Base-by-base conservation (phyloP, 2,113 vertebrate species). In the Danio rerio region DNA sequence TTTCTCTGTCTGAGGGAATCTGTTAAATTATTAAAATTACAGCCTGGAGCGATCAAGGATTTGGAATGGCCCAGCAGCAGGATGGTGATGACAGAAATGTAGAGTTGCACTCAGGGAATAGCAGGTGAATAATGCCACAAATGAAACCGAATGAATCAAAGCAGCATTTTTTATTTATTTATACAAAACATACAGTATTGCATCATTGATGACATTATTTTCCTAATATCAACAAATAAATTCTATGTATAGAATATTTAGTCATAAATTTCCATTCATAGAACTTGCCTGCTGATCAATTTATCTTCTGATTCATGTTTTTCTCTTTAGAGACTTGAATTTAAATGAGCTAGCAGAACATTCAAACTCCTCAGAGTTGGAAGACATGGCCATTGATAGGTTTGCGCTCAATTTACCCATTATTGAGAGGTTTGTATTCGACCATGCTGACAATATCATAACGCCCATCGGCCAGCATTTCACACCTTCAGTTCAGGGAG, bases 1-100 rank as follows among this genome's bases (percentile, higher is more conserved):
- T 13, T n/a, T 65, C 18, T 31, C 3, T 59, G 56, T 61, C 62
- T 65, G 62, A 65, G 62, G 62, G 13, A 65, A 43, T 45, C 10
- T 69, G 8, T 69, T 49, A 12, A 43, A 40, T 13, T 9, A 69
- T 52, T 50, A 6, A 71, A 71, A 31, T 49, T 88, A 82, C 78
- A 78, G 84, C 78, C 53, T 76, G 20, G 12, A 61, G 43, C 81
- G 70, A 55, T 71, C 66, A 50, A 86, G 85, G 70, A 59, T 83
- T 83, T 65, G 63, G 76, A 81, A 83, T 86, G 83, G 50, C 47
- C 5, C 73, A 75, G 73, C 45, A 65, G 71, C 79, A 81, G 58
- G 82, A 62, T 58, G 81, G 56, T 80, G 63, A 80, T 79, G 88
- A 53, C 68, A 68, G 69, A 85, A 85, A 42, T 81, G 74, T 83